Base-by-base conservation (phyloP, 1,140 invertebrate species). In the Drosophila hydei region DNA sequence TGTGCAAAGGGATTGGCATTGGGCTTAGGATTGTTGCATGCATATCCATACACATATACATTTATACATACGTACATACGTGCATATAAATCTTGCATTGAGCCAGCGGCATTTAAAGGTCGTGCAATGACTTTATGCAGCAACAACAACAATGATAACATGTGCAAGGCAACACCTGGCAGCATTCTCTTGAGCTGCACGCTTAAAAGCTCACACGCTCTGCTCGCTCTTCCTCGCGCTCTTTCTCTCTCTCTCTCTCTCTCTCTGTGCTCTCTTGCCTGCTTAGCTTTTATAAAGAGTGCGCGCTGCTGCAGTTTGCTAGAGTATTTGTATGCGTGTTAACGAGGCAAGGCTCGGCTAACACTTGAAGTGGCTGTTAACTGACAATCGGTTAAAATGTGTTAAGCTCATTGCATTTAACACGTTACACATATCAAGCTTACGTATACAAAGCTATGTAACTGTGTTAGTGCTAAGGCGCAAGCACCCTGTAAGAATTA, bases 41-140 rank as follows among this genome's bases (percentile, higher is more conserved):
- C 25, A 27, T 2, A 8, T 8, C 11, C 0, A 33, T 11, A 33
- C 9, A 33, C 8, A 14, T 14, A 14, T 4, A 5, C 38, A 14
- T 3, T 4, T 4, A 18, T 8, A 45, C 19, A 19, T 43, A 33
- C n/a, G n/a, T n/a, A n/a, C n/a, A n/a, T n/a, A n/a, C n/a, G n/a
- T n/a, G n/a, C n/a, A n/a, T n/a, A n/a, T n/a, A n/a, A n/a, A n/a
- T n/a, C n/a, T n/a, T 70, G 45, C 58, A 73, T 54, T 68, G 63
- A 74, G 51, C 48, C 51, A 85, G 71, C 74, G 40, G 65, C 65
- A 68, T 75, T 58, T 71, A 80, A 81, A 81, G 79, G 78, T 81
- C 74, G 74, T 63, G 71, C 62, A 81, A 75, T 77, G 78, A 81
- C 74, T 80, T 81, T 77, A 47, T 42, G 55, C 51, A 63, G 30